Conservation (phyloP, 2,113 vertebrate genomes). For the Crypturellus undulatus region DNA sequence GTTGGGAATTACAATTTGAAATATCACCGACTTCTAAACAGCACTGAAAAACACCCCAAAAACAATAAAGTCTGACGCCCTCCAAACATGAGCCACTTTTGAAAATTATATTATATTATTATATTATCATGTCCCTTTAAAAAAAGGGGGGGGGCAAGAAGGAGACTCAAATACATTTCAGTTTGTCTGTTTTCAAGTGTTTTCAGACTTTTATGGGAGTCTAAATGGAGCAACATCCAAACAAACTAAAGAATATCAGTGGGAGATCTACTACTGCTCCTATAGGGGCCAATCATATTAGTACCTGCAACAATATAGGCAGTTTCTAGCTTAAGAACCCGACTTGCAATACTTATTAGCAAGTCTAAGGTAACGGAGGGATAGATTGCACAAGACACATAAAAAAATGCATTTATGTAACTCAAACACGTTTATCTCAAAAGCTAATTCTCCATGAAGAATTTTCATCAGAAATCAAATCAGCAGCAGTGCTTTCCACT, state of each 20-base stretch:
- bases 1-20: too few species aligned
- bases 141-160: neutral
- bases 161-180: neutral
- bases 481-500: conserved; percentile 7
- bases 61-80: neutral
- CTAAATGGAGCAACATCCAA: neutral
- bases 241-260: neutral
- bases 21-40: too few species aligned
- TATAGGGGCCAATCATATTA: neutral
- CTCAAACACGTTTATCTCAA: conserved; percentile 19
- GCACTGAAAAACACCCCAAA: neutral
- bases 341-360: neutral
- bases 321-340: neutral
- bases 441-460: conserved; percentile 9
- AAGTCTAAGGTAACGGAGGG: neutral
- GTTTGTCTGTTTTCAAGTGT: neutral
- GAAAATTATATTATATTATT: neutral
- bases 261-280: neutral
- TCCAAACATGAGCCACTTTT: neutral
- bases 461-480: conserved; percentile 49
- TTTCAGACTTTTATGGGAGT: neutral
- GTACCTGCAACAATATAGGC: neutral
- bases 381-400: neutral
- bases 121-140: neutral
- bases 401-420: conserved; percentile 37